Conservation (phyloP, 2,888 invertebrate genomes). For the Leucoma salicis region DNA sequence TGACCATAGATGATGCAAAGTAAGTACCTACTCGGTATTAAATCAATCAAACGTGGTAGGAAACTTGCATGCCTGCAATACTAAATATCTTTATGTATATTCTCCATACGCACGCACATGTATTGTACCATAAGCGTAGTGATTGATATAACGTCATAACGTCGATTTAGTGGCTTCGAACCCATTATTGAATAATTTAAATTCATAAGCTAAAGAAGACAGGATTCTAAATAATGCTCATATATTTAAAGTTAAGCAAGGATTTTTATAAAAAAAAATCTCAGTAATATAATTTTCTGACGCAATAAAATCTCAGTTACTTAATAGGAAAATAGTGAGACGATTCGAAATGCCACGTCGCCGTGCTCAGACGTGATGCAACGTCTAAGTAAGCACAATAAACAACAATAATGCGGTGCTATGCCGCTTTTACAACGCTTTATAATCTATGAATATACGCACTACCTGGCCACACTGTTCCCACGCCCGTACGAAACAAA, state of each 20-base stretch:
- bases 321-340: constrained; percentile 18
- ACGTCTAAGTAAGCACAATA: constrained; percentile 33
- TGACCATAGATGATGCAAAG: too few species aligned
- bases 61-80: too few species aligned
- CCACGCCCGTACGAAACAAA: constrained; percentile 60
- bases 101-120: background rate
- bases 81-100: too few species aligned
- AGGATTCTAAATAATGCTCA: too few species aligned
- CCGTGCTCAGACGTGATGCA: constrained; percentile 32
- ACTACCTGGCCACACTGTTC: constrained; percentile 60
- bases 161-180: too few species aligned
- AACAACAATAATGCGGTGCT: constrained; percentile 36
- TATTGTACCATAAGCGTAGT: background rate
- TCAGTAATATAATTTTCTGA: background rate
- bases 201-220: too few species aligned
- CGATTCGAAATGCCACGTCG: constrained; percentile 36
- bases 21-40: too few species aligned
- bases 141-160: too few species aligned
- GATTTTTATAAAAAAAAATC: too few species aligned
- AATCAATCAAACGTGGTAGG: too few species aligned
- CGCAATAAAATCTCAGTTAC: constrained; percentile 5
- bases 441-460: constrained; percentile 47
- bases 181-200: too few species aligned
- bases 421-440: constrained; percentile 43
- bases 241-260: too few species aligned